Evolutionary conservation across 2,888 invertebrate genomes (phyloP).

Genomic region (Plusia festucae): DNA sequence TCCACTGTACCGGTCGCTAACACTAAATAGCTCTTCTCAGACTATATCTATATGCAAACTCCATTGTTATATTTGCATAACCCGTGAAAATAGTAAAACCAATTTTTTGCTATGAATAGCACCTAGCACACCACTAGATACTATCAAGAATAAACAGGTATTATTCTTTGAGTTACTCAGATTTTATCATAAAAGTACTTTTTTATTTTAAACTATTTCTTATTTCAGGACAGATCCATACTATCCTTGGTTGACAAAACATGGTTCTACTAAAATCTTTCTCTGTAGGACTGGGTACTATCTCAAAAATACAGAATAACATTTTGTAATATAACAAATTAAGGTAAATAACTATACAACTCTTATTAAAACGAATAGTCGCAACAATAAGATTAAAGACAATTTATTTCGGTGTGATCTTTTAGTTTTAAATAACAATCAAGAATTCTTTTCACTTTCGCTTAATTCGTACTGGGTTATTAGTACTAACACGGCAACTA

Average conservation of each 20-base stretch:
- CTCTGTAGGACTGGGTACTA: no score
- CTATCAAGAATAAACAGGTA: no score
- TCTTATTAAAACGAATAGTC: not conserved
- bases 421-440: not conserved
- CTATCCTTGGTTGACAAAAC: no score
- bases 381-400: not conserved
- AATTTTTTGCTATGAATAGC: not conserved
- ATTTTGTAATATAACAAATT: no score
- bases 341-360: not conserved
- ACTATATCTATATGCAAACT: not conserved
- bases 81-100: not conserved
- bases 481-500: not conserved
- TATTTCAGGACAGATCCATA: no score
- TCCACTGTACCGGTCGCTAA: not conserved
- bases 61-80: not conserved
- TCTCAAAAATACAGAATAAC: no score
- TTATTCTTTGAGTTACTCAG: no score
- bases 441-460: not conserved
- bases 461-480: not conserved
- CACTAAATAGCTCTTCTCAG: not conserved
- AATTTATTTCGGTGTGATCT: not conserved
- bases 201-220: no score
- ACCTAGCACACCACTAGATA: no score
- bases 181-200: no score
- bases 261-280: no score